Evolutionary conservation across 2,797 vertebrate genomes (phyloP).

Genomic region (Pagetopsis macropterus): DNA sequence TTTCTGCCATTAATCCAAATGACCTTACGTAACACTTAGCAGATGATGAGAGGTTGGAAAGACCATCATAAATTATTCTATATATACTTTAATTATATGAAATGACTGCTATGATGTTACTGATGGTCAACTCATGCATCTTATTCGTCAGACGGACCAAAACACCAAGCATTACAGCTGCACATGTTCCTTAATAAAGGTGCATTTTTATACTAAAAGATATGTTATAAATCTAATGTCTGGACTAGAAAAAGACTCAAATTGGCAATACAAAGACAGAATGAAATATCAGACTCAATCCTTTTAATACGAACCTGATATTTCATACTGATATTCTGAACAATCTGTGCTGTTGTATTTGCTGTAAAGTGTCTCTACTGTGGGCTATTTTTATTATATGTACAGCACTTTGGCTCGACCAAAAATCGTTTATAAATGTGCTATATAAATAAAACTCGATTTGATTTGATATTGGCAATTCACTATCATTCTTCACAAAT

Average conservation of each 20-base stretch:
- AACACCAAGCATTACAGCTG: constrained; percentile 1
- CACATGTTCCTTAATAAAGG: constrained; percentile 5
- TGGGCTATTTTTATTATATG: too few relatives aligned
- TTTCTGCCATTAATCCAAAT: constrained; percentile 31
- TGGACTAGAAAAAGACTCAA: constrained; percentile 9
- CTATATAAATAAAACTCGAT: too few relatives aligned
- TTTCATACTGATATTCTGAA: not conserved
- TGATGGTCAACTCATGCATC: constrained; percentile 10
- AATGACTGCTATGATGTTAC: constrained; percentile 34
- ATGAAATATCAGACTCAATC: constrained; percentile 8
- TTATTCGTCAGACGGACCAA: not conserved
- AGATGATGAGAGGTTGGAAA: constrained; percentile 43
- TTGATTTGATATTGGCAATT: not conserved
- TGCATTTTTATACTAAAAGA: not conserved
- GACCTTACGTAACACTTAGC: constrained; percentile 24
- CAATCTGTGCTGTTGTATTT: too few relatives aligned
- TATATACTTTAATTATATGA: constrained; percentile 21
- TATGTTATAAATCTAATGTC: not conserved
- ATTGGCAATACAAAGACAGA: not conserved
- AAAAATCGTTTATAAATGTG: too few relatives aligned
- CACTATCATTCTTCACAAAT: not conserved
- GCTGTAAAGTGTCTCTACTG: too few relatives aligned
- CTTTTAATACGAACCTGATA: constrained; percentile 2
- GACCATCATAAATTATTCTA: constrained; percentile 30
- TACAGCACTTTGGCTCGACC: too few relatives aligned